Evolutionary conservation across 2,888 invertebrate species (phyloP).

Genomic region (Crioceris asparagi): DNA sequence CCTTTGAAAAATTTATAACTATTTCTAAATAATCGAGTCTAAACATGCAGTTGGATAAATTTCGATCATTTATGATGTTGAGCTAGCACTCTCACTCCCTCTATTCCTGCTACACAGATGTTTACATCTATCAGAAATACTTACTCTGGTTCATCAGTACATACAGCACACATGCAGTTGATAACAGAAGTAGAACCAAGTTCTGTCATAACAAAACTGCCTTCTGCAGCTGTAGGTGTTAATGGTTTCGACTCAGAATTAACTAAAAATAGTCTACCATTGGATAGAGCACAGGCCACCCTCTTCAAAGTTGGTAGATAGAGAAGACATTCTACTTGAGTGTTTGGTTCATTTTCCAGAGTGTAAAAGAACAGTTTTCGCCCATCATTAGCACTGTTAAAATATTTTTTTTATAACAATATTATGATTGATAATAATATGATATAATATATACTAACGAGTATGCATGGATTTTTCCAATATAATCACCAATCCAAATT

Average conservation of each 20-base stretch:
- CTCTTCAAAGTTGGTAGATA: constrained; percentile 55
- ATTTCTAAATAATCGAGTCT: no score
- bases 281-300: constrained; percentile 72
- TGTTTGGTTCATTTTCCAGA: constrained; percentile 56
- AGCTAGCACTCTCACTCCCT: no score
- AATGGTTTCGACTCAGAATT: constrained; percentile 49
- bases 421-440: no score
- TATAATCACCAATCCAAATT: constrained; percentile 85
- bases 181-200: constrained; percentile 59
- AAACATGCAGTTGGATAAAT: no score
- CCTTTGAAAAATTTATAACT: no score
- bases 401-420: no score
- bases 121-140: no score
- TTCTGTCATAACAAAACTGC: constrained; percentile 68
- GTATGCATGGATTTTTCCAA: constrained; percentile 77
- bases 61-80: no score
- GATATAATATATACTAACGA: constrained; percentile 47
- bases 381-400: constrained; percentile 43
- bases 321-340: constrained; percentile 56
- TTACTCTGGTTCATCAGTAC: constrained; percentile 34
- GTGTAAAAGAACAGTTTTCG: constrained; percentile 50
- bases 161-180: constrained; percentile 55
- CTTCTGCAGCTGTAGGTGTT: constrained; percentile 55
- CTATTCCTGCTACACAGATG: no score
- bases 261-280: constrained; percentile 67